Conservation (phyloP, 2,113 vertebrate species). For the Monopterus albus region DNA sequence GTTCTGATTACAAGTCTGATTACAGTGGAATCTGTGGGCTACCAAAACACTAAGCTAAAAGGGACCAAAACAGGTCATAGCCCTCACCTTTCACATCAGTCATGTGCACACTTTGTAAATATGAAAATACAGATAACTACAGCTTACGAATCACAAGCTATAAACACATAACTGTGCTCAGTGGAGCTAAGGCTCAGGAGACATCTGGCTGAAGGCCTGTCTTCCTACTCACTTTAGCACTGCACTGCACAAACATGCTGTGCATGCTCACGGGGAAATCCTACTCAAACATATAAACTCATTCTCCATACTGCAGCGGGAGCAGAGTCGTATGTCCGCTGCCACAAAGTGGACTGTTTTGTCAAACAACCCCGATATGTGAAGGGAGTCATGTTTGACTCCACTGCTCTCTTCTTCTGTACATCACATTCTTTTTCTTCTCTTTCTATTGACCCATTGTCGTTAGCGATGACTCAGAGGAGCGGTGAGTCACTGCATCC, state of each 20-base stretch:
- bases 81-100: no score
- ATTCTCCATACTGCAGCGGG: conserved; percentile 13
- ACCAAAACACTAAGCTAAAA: neutral
- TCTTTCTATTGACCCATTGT: conserved; percentile 7
- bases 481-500: conserved; percentile 59
- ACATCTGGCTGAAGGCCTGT: conserved; percentile 50
- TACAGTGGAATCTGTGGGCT: neutral
- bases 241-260: conserved; percentile 44
- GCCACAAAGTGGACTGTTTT: conserved; percentile 29
- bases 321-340: conserved; percentile 12
- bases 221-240: conserved; percentile 26
- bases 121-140: neutral
- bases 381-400: conserved; percentile 7
- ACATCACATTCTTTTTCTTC: neutral
- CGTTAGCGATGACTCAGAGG: conserved; percentile 56
- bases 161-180: conserved; percentile 3
- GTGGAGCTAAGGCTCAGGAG: conserved; percentile 11
- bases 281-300: conserved; percentile 41
- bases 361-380: conserved; percentile 33
- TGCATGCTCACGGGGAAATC: conserved; percentile 33
- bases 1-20: neutral
- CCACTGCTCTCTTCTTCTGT: neutral
- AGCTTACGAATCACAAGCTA: no score
- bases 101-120: no score
- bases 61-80: neutral